A percentile compares a stretch with the other conserved stretches of the same genome.
These are phyloP conservation scores for Phenacoccus solenopsis DNA, from an alignment of 1,140 invertebrate species.

Conservation along the genomic window DNA sequence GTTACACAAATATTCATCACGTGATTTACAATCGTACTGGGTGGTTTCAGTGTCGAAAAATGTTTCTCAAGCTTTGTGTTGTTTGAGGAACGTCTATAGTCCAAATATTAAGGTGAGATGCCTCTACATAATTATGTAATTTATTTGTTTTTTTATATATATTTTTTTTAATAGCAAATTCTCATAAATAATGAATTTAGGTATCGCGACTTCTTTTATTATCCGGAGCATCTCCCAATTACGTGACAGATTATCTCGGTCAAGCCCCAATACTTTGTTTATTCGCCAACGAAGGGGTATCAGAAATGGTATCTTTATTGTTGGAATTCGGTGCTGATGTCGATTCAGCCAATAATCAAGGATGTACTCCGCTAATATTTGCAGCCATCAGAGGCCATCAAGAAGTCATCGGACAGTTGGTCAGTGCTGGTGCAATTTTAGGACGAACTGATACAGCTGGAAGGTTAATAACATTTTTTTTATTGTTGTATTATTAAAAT, in stretches of 20 bases:
- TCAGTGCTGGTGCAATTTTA: slow-evolving; percentile 55
- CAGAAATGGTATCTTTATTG: slow-evolving; percentile 74
- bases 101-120: slow-evolving; percentile 73
- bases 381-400: slow-evolving; percentile 67
- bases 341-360: slow-evolving; percentile 76
- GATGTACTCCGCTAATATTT: slow-evolving; percentile 62
- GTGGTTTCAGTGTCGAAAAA: slow-evolving; percentile 66
- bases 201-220: slow-evolving; percentile 80
- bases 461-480: slow-evolving; percentile 34
- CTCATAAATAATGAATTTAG: slow-evolving; percentile 31
- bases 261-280: slow-evolving; percentile 76
- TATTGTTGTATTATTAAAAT: neutral
- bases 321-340: slow-evolving; percentile 86
- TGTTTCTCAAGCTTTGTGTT: slow-evolving; percentile 69
- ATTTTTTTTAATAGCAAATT: neutral
- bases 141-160: neutral
- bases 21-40: slow-evolving; percentile 83
- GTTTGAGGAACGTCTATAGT: slow-evolving; percentile 79
- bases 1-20: slow-evolving; percentile 46
- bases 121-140: slow-evolving; percentile 20
- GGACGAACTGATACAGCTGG: slow-evolving; percentile 69
- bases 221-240: slow-evolving; percentile 79
- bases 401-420: slow-evolving; percentile 60
- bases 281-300: slow-evolving; percentile 73
- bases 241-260: slow-evolving; percentile 63